These are phyloP conservation scores for Falco columbarius DNA, from an alignment of 2,797 vertebrate genomes.

Conservation along the genomic window DNA sequence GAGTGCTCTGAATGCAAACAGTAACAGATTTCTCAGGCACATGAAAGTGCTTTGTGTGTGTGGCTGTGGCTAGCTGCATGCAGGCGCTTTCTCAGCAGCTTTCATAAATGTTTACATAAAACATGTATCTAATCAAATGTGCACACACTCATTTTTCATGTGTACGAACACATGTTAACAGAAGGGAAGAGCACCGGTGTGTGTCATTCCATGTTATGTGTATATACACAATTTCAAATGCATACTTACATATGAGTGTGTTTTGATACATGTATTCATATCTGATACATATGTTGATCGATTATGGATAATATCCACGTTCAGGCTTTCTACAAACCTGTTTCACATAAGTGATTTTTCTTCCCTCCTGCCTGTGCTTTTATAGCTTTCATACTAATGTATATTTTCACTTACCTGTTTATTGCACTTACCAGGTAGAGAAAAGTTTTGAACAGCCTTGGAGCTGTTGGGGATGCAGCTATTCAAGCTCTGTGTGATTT, in stretches of 20 bases:
- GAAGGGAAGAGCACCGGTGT: background rate
- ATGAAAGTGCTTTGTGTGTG: too few relatives aligned
- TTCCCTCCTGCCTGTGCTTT: too few relatives aligned
- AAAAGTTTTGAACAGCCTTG: constrained; percentile 21
- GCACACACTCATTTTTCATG: background rate
- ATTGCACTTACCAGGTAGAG: background rate
- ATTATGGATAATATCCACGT: background rate
- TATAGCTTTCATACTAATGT: background rate
- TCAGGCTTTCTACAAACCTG: background rate
- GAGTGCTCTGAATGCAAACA: background rate
- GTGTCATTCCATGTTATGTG: background rate
- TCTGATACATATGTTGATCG: background rate
- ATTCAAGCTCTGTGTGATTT: background rate
- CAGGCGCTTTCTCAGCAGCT: background rate
- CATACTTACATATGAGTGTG: background rate
- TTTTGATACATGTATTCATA: background rate
- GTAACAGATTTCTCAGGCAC: background rate
- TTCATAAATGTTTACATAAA: background rate
- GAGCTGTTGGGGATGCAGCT: background rate
- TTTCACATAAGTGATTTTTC: background rate
- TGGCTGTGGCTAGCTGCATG: background rate
- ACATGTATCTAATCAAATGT: background rate
- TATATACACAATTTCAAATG: background rate
- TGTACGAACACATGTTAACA: background rate
- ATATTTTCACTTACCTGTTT: background rate